phyloP scores from a whole-genome alignment of 2,797 vertebrate species.

The Pipistrellus kuhlii region DNA sequence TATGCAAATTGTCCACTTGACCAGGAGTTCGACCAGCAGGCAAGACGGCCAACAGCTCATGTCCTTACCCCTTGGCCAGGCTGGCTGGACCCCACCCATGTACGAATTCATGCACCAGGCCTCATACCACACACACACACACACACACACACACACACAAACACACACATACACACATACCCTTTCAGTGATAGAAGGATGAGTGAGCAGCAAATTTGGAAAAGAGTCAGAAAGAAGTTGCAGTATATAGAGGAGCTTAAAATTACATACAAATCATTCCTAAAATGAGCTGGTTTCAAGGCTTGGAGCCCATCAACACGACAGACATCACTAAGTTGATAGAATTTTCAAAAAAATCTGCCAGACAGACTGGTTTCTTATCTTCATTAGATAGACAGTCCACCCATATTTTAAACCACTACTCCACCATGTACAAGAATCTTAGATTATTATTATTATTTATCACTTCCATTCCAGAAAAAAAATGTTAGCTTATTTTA shows the following conservation, averaged over 20 bases:
- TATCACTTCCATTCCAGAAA: constrained; percentile 38
- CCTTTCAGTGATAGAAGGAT: background rate
- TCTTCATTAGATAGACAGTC: constrained; percentile 29
- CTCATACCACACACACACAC: no score
- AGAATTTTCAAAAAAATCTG: constrained; percentile 54
- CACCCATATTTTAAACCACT: constrained; percentile 46
- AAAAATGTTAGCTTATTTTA: constrained; percentile 34
- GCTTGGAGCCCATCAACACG: constrained; percentile 18
- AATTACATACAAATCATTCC: constrained; percentile 47
- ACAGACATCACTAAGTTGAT: constrained; percentile 24
- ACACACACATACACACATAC: no score
- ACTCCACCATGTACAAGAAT: constrained; percentile 7
- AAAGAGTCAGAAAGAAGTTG: constrained; percentile 42
- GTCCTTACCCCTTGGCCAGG: no score
- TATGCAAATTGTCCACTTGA: no score
- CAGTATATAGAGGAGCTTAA: background rate
- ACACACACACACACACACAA: no score
- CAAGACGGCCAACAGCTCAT: no score
- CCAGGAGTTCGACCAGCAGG: no score
- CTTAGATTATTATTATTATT: constrained; percentile 45
- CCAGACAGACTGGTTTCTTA: constrained; percentile 54
- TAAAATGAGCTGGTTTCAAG: constrained; percentile 20
- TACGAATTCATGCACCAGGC: no score
- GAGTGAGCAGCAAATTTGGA: background rate
- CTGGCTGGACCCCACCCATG: no score